Evolutionary conservation across 2,797 vertebrate species (phyloP), one percentile per base, ranked within the genome.

Genomic region (Eupleurogrammus muticus): DNA sequence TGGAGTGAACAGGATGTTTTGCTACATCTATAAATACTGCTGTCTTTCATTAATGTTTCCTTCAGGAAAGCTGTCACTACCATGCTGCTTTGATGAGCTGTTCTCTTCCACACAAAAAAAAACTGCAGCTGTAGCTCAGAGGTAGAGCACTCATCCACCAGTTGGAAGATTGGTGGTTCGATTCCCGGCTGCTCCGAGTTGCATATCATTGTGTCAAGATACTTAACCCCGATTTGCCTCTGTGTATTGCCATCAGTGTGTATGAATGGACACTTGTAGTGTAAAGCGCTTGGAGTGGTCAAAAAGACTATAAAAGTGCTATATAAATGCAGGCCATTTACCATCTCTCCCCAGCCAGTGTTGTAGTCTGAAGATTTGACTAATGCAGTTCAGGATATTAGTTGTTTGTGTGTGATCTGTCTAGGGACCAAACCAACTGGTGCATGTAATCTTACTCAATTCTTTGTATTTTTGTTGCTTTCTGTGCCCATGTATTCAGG

Each of bases 1-100:
- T 16, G 57, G 28, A 75, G 73, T 77, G 80, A 90, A 87, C 83
- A 84, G 70, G 79, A 83, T 69, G 75, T 73, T 81, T 85, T 68
- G 66, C 66, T 70, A 47, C 3, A 36, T 77, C 80, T 84, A 87
- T 87, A 85, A 89, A 86, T 81, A 81, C 72, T 16, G 19, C 54
- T 55, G 53, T 1, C 61, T 70, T 75, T 80, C 70, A 71, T 38
- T 72, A 67, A 53, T 13, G 5, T 54, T 72, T 79, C 70, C 66
- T 75, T 84, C 62, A 12, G 53, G 72, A 73, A 72, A 60, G 70
- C 74, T 85, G 83, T 76, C 83, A 80, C 62, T 69, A 1, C 9
- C 36, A 11, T 24, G 34, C 66, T 67, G 68, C 49, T 80, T 21
- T 61, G 71, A 67, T 69, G 50, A 23, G 79, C 57, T 60, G 63